Base-by-base conservation (phyloP, 2,797 vertebrate species). In the Anguilla obscura region DNA sequence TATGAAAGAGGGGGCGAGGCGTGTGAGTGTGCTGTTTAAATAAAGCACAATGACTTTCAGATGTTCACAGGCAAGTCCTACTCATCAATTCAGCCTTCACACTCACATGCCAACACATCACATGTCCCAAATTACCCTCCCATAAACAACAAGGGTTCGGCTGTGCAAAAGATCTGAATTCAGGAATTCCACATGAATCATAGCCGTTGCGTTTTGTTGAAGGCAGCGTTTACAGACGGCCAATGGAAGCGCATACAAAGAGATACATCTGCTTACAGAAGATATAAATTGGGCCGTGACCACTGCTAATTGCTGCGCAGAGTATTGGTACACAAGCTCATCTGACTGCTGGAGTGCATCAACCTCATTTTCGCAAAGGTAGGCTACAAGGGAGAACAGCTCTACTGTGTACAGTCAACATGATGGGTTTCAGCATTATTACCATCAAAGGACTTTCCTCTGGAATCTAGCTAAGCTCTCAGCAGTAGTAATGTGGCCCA, bases 1-100 rank as follows among this genome's bases (percentile, higher is more conserved):
- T 89, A 86, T 89, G 88, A 76, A 89, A 90, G 90, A 89, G 88
- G 87, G 87, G 74, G 40, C 40, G 83, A 90, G 88, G 89, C 88
- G 89, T 89, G 89, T 88, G 3, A 91, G 88, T 71, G 50, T 84
- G 85, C 89, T 87, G 90, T 89, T 89, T 90, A 90, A 91, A 90
- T 90, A 89, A 14, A 45, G 21, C 40, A 36, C 88, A 87, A 92
- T 91, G 89, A 88, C 87, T 90, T 90, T 90, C 90, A 90, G 88
- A 91, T 91, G 89, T 89, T 88, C 80, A 86, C 86, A 79, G 69
- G 88, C 80, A 87, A 90, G 63, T 88, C 87, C 89, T 27, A 18
- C 88, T 86, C 86, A 88, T 89, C 88, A 88, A 71, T 88, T 89
- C 89, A 91, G 85, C 85, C 89, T 87, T 89, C 90, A 90, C 84